phyloP scores from a whole-genome alignment of 2,797 vertebrate species.

The Acrocephalus scirpaceus region DNA sequence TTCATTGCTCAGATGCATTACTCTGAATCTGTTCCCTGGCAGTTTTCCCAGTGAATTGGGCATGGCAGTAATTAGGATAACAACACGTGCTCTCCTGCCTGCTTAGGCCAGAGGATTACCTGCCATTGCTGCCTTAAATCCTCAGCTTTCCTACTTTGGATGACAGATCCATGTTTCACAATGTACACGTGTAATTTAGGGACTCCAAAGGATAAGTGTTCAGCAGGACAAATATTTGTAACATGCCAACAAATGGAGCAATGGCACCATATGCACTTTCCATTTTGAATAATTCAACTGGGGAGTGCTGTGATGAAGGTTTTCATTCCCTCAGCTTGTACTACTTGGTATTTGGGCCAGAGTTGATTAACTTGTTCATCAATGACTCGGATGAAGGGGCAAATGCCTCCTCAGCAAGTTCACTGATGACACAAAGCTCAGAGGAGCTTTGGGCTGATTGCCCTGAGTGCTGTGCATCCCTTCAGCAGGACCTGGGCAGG shows the following conservation, averaged over 20 bases:
- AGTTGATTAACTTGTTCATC: background rate
- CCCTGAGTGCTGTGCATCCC: background rate
- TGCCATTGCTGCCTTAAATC: background rate
- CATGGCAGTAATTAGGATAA: background rate
- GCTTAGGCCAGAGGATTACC: background rate
- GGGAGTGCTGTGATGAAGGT: background rate
- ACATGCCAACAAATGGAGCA: background rate
- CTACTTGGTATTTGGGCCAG: fast-evolving
- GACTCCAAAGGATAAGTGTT: background rate
- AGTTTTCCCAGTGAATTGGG: background rate
- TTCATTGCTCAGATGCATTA: constrained; percentile 5
- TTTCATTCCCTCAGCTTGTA: background rate
- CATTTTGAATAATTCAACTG: background rate
- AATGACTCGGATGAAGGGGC: background rate
- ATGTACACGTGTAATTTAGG: background rate
- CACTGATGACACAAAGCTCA: background rate
- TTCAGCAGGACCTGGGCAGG: background rate
- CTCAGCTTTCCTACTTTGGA: background rate
- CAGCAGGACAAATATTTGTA: background rate
- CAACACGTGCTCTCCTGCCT: background rate
- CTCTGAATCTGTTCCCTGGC: background rate
- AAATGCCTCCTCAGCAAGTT: background rate
- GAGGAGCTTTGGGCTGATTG: background rate
- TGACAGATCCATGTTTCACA: background rate
- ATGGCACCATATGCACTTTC: background rate